These are phyloP conservation scores for Drosophila atripex DNA, from an alignment of 2,888 invertebrate species.

Conservation along the genomic window DNA sequence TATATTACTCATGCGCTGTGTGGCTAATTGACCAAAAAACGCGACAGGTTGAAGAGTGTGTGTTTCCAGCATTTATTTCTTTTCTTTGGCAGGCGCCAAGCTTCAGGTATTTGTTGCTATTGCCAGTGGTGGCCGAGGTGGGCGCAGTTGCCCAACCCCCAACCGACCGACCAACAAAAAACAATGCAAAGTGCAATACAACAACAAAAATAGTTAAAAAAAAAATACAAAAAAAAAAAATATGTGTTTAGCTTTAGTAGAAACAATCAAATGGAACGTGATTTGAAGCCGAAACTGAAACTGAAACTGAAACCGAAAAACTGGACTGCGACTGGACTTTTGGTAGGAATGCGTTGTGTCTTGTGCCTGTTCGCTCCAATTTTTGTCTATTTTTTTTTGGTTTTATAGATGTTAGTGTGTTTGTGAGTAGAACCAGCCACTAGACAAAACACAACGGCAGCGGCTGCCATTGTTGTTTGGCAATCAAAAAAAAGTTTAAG, in stretches of 20 bases:
- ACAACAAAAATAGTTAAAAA: constrained; percentile 16
- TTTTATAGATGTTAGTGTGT: constrained; percentile 22
- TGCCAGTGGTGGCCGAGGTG: constrained; percentile 22
- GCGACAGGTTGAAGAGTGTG: constrained; percentile 65
- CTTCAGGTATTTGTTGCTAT: constrained; percentile 7
- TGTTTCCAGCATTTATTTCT: constrained; percentile 4
- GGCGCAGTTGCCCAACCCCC: constrained; percentile 51
- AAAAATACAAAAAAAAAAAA: constrained; percentile 13
- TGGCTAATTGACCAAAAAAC: constrained; percentile 69
- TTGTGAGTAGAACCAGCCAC: constrained; percentile 59
- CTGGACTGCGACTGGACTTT: constrained; percentile 44
- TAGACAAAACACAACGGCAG: constrained; percentile 22
- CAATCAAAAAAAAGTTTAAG: constrained; percentile 65
- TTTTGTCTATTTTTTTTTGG: constrained; percentile 37
- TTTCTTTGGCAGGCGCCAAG: constrained; percentile 34
- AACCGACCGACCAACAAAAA: constrained; percentile 23
- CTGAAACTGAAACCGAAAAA: constrained; percentile 57
- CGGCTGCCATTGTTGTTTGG: constrained; percentile 67
- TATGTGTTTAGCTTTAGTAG: constrained; percentile 7
- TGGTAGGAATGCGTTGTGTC: constrained; percentile 35
- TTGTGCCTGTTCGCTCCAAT: constrained; percentile 59
- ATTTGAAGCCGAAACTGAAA: constrained; percentile 41
- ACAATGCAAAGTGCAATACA: constrained; percentile 42
- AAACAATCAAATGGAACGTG: constrained; percentile 56
- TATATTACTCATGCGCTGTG: constrained; percentile 67